Percentiles rank a stretch among this genome's conserved stretches.
Evolutionary conservation across 2,888 invertebrate species (phyloP).

Genomic region (Clistopyga incitator): DNA sequence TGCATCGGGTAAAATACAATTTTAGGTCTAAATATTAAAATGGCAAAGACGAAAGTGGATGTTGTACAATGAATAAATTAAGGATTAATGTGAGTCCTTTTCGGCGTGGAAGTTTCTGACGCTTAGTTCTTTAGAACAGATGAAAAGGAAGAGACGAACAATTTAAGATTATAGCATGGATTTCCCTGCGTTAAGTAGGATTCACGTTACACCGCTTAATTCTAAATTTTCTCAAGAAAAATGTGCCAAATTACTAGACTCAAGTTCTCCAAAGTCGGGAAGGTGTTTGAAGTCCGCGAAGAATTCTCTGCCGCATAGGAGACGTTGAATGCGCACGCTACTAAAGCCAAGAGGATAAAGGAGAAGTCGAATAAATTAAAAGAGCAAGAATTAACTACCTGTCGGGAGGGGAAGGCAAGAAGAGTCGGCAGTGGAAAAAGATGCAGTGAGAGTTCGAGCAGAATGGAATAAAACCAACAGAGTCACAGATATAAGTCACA

Average conservation of each 20-base stretch:
- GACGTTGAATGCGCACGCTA: slow-evolving; percentile 36
- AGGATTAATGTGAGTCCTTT: too few relatives aligned
- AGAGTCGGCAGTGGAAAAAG: not conserved
- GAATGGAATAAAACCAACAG: not conserved
- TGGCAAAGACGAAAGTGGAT: too few relatives aligned
- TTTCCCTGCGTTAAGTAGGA: too few relatives aligned
- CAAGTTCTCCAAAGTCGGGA: slow-evolving; percentile 29
- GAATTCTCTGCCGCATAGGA: slow-evolving; percentile 38
- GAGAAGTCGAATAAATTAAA: slow-evolving; percentile 61
- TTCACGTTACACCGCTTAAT: not conserved
- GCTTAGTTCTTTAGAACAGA: too few relatives aligned
- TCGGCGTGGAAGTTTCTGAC: too few relatives aligned
- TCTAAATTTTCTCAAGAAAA: slow-evolving; percentile 13
- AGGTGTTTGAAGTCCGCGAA: slow-evolving; percentile 21
- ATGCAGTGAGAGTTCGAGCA: slow-evolving; percentile 17
- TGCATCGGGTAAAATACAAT: not conserved
- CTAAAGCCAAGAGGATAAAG: not conserved
- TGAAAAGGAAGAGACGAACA: too few relatives aligned
- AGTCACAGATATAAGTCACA: slow-evolving; percentile 26
- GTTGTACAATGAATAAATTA: too few relatives aligned
- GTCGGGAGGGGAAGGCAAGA: slow-evolving; percentile 12
- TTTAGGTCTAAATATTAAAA: too few relatives aligned
- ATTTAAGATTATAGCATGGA: too few relatives aligned
- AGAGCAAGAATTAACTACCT: slow-evolving; percentile 60
- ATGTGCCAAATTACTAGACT: slow-evolving; percentile 45